Evolutionary conservation across 64 coral and sea anemone genomes (phyloP), one percentile per base, ranked within the genome.

Genomic region (Porites lutea): DNA sequence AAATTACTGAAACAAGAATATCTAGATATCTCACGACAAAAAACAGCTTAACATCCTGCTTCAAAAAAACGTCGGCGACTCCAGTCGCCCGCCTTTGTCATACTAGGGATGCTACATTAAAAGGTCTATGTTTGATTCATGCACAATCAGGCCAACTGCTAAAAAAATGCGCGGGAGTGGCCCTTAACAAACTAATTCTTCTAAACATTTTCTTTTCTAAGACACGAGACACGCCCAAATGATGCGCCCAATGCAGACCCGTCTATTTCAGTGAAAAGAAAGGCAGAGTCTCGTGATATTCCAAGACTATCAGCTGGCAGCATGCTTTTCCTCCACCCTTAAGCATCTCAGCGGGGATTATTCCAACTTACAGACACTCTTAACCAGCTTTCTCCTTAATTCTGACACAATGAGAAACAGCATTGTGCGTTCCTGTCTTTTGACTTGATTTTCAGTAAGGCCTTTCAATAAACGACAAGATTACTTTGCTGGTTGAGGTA

Each of bases 311-410:
- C 63, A 50, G 2, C 61, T 49, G 47, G 16, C n/a, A 19, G 20
- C 15, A 51, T 65, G 19, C 18, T 84, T 52, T 12, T 15, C 45
- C 45, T 15, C 45, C 45, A 60, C 45, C 58, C 45, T 84, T 78
- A 78, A 78, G 75, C 19, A 78, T 10, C 19, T 78, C 62, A 65
- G 54, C 54, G 12, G 2, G 75, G 61, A 84, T 84, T 47, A 68
- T 76, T 6, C 45, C 13, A 43, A 20, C 78, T 60, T 45, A 80
- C 20, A 80, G 63, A 84, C 63, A 16, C 46, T 48, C 45, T 82
- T 68, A 84, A 84, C 44, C 62, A 49, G 61, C 81, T 65, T 65
- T 82, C 79, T 44, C 49, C 46, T 18, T 76, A 76, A 76, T 48
- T 47, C 79, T 65, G 15, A 16, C 6, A 27, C 60, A 49, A 2